Evolutionary conservation across 2,797 vertebrate genomes (phyloP), one percentile per base, ranked within the genome.

Genomic region (Hippoglossus hippoglossus): DNA sequence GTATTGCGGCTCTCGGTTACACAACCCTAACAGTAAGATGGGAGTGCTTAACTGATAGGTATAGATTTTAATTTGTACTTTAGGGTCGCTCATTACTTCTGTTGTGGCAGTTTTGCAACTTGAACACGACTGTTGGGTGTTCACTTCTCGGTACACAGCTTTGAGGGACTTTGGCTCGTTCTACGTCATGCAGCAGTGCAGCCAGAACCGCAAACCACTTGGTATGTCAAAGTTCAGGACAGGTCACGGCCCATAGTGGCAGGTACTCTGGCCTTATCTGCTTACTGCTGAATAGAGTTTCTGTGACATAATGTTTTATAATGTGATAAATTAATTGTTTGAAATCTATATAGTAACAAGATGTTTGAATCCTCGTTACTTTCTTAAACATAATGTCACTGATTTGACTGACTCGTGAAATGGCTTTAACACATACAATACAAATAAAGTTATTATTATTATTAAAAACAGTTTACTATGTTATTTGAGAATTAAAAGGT

Each of bases 1-100:
- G 84, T 84, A 80, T 79, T 80, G 68, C 16, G 39, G 59, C 41
- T 85, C 73, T 67, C 54, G 63, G 75, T 62, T 69, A 80, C 53
- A 75, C 49, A 70, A 79, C 63, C 41, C 49, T 0, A 34, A 50
- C n/a, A 55, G 49, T 55, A 53, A 51, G 62, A 67, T 31, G 15
- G 1, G 15, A 46, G 51, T 67, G 50, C 68, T 53, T 55, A 66
- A 71, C 8, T 49, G 62, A 28, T 69, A 19, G 28, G 54, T 63
- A 12, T 28, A 36, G 31, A 9, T 63, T 39, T 73, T 77, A 55
- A 77, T 56, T 4, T 46, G 25, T 1, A 47, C 28, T 52, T 60
- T 75, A 13, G 22, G 39, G 31, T 26, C 26, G 21, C 57, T 46
- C 7, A 19, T 61, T 54, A 47, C 36, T 60, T 50, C 56, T 54